Percentiles rank a stretch among this genome's conserved stretches.
Evolutionary conservation across 2,888 invertebrate genomes (phyloP).

Genomic region (Caprella mutica): DNA sequence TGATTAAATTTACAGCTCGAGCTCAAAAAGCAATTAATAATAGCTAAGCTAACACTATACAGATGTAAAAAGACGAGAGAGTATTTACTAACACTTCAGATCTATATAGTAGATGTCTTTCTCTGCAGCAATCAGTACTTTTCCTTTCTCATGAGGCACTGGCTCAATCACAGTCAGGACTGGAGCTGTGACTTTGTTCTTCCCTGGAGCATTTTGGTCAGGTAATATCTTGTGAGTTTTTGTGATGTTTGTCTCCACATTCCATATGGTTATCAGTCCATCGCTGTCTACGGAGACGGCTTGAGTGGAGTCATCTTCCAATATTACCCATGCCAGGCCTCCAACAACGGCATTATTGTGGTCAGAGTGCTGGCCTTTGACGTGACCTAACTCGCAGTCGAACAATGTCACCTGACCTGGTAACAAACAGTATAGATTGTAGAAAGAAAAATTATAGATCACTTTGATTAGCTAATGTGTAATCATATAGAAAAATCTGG

Average conservation of each 20-base stretch:
- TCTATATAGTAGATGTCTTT: conserved; percentile 15
- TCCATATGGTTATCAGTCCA: conserved; percentile 4
- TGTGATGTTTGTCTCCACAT: neutral
- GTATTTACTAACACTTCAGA: conserved; percentile 21
- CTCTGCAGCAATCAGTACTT: conserved; percentile 22
- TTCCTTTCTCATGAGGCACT: neutral
- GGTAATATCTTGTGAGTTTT: neutral
- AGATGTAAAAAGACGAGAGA: no score
- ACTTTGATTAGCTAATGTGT: neutral
- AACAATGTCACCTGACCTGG: neutral
- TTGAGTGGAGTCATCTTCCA: no score
- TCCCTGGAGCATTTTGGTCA: no score
- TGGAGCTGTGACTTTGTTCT: neutral
- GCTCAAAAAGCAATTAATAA: no score
- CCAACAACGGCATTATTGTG: no score
- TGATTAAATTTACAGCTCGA: no score
- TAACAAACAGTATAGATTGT: neutral
- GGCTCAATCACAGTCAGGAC: conserved; percentile 8
- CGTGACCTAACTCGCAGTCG: neutral
- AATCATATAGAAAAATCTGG: neutral
- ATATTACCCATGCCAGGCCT: no score
- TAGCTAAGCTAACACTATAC: no score
- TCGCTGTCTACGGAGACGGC: conserved; percentile 9
- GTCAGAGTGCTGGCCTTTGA: conserved; percentile 3
- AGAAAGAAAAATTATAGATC: neutral